Evolutionary conservation across 2,113 vertebrate genomes (phyloP).

Genomic region (Mesembrinibis cayennensis): DNA sequence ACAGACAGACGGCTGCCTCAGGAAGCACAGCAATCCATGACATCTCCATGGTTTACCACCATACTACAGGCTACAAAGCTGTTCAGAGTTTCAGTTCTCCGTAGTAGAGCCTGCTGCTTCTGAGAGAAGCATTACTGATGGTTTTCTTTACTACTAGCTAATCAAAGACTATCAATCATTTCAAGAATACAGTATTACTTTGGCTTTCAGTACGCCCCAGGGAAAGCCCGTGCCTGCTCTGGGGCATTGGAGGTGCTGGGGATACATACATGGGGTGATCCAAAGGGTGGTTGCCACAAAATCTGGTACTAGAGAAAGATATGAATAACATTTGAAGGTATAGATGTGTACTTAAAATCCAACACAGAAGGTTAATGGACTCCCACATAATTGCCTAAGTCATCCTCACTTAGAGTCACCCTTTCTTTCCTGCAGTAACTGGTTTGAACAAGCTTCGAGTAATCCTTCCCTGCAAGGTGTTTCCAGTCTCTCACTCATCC

Average conservation of each 20-base stretch:
- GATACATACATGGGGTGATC: not conserved
- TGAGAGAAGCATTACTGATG: accelerated
- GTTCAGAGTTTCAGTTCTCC: not conserved
- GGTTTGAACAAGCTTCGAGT: not conserved
- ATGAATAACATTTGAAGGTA: not conserved
- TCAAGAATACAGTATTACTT: too few species aligned
- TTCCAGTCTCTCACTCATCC: not conserved
- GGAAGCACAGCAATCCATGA: not conserved
- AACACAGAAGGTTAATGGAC: too few species aligned
- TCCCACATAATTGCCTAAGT: too few species aligned
- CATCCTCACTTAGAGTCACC: not conserved
- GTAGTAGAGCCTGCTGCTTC: not conserved
- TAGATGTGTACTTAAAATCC: not conserved
- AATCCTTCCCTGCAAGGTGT: too few species aligned
- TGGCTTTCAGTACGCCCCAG: too few species aligned
- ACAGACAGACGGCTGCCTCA: not conserved
- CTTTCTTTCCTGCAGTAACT: too few species aligned
- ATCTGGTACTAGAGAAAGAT: too few species aligned
- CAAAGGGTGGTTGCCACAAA: not conserved
- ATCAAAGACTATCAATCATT: too few species aligned
- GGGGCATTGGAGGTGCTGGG: too few species aligned
- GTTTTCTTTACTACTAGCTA: not conserved
- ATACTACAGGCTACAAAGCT: not conserved
- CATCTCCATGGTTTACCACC: accelerated
- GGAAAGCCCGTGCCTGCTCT: not conserved